These are phyloP conservation scores for Acanthis flammea DNA, from an alignment of 2,797 vertebrate genomes.

Conservation along the genomic window DNA sequence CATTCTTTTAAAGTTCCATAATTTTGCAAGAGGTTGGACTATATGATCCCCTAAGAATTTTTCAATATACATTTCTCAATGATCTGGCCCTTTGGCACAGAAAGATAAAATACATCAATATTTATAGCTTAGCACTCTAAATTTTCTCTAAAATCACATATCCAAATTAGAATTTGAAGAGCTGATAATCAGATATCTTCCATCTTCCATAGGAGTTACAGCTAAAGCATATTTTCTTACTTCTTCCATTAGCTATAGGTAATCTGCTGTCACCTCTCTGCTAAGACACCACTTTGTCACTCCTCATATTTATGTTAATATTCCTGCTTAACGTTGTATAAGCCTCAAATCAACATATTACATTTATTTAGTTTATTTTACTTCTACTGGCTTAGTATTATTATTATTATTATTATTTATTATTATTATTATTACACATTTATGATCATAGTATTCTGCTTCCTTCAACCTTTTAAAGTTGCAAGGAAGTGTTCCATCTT, in stretches of 20 bases:
- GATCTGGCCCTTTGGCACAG: background rate
- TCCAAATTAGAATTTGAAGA: background rate
- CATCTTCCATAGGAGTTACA: background rate
- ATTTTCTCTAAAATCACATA: background rate
- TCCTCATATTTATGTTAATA: background rate
- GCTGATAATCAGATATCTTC: background rate
- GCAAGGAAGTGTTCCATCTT: constrained; percentile 14
- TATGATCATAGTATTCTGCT: background rate
- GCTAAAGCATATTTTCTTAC: background rate
- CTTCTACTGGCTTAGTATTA: background rate
- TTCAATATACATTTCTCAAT: background rate
- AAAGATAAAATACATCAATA: background rate
- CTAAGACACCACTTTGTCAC: background rate
- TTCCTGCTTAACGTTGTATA: background rate
- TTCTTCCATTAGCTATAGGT: background rate
- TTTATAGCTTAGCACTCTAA: background rate
- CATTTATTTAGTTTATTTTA: background rate
- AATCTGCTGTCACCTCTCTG: constrained; percentile 1
- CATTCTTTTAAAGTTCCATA: background rate
- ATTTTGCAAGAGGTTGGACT: background rate
- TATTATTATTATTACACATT: background rate
- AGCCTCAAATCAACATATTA: background rate
- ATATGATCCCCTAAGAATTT: background rate
- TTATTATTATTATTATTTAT: background rate
- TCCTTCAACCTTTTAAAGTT: background rate